Evolutionary conservation across 2,113 vertebrate species (phyloP).

Genomic region (Lepus americanus): DNA sequence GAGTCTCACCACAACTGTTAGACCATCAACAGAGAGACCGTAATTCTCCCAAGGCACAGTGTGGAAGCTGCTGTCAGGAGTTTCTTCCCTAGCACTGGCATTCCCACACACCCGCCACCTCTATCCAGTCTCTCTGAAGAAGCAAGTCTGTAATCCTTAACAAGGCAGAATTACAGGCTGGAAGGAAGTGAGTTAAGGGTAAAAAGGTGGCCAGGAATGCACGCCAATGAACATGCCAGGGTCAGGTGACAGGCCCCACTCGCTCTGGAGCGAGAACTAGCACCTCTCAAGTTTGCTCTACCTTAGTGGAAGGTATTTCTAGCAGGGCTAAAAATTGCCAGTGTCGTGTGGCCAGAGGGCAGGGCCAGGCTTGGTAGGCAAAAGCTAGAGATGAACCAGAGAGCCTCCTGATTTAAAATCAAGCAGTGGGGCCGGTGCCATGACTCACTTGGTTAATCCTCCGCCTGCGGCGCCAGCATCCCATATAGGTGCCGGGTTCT

Average conservation of each 20-base stretch:
- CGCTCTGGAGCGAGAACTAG: slow-evolving; percentile 51
- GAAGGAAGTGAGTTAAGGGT: neutral
- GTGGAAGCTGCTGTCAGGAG: neutral
- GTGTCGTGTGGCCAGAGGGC: slow-evolving; percentile 2
- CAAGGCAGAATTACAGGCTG: slow-evolving; percentile 55
- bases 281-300: slow-evolving; percentile 67
- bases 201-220: slow-evolving; percentile 36
- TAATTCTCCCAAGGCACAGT: neutral
- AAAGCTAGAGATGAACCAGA: neutral
- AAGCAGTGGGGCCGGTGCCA: too few relatives aligned
- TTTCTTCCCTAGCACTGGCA: slow-evolving; percentile 5
- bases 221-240: slow-evolving; percentile 61
- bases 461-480: too few relatives aligned
- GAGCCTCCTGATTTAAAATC: neutral
- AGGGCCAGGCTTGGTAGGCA: neutral
- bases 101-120: neutral
- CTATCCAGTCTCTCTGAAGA: neutral
- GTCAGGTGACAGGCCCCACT: slow-evolving; percentile 39
- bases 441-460: too few relatives aligned
- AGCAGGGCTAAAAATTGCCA: slow-evolving; percentile 55
- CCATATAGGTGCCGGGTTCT: too few relatives aligned
- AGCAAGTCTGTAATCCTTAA: slow-evolving; percentile 12
- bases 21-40: neutral
- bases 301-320: slow-evolving; percentile 41
- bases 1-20: neutral